Base-by-base conservation (phyloP, 2,113 vertebrate genomes). In the Chlorodrepanis virens region DNA sequence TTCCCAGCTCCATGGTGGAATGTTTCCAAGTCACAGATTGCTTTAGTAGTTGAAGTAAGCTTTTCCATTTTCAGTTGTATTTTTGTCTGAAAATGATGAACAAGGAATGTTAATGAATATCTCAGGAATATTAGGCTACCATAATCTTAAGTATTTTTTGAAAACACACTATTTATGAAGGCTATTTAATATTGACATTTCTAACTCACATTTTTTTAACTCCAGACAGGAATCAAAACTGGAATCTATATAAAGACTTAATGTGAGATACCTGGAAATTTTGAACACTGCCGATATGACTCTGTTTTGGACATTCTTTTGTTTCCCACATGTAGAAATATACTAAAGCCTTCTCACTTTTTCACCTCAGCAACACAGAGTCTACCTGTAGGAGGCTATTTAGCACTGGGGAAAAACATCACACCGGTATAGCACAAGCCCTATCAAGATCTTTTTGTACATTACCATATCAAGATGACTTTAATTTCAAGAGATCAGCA, bases 1-100 rank as follows among this genome's bases (percentile, higher is more conserved):
- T 95, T 97, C 72, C 96, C 97, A 50, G 96, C 95, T 89, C 98
- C 89, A 4, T 94, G 94, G 85, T 98, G 98, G 90, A 98, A 99
- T 31, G 87, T 87, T 96, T 99, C 99, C 69, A 99, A 98, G 9
- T 99, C 98, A 84, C 98, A 98, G 52, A 99, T 65, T 6, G 98
- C 99, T 90, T 96, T 98, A 93, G 98, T 98, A 59, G 98, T 98
- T 0, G 94, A 97, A 92, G 98, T 96, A 64, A 99, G 96, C 83
- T 98, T 99, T 96, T 99, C 98, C 99, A 99, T 99, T 97, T 99
- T 99, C 93, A 90, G 31, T 35, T 98, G 97, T 95, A 98, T 96
- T 97, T 98, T 98, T 67, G 89, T 94, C 98, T 98, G 95, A 83
- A 90, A 96, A 93, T 27, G 3, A 96, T 74, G 28, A 87, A 77